phyloP scores from a whole-genome alignment of 2,113 vertebrate genomes.

The Gambusia holbrooki region DNA sequence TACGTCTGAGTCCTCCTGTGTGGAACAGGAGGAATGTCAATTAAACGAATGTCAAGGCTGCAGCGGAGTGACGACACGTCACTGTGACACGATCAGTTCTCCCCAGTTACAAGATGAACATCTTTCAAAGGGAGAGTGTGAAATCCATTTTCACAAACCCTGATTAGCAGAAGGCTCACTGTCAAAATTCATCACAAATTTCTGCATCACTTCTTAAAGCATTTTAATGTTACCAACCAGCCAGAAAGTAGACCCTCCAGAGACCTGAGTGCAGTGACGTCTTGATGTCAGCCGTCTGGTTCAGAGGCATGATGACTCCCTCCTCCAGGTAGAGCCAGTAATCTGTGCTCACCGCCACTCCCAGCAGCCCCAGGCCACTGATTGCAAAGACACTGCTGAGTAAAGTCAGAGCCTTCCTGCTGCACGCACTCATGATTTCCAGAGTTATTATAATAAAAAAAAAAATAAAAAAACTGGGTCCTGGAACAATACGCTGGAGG shows the following conservation, averaged over 20 bases:
- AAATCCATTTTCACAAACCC: neutral
- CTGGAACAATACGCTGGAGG: conserved; percentile 27
- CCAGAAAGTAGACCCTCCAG: conserved; percentile 92
- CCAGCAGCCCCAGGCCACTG: conserved; percentile 88
- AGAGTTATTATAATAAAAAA: conserved; percentile 7
- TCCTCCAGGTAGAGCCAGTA: conserved; percentile 96
- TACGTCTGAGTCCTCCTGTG: too few relatives aligned
- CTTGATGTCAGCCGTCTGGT: conserved; percentile 86
- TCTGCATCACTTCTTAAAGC: neutral
- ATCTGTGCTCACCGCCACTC: conserved; percentile 90
- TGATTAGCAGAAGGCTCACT: neutral
- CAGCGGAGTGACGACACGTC: neutral
- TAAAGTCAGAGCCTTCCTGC: conserved; percentile 90
- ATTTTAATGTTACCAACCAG: conserved; percentile 63
- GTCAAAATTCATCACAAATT: neutral
- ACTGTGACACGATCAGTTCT: neutral
- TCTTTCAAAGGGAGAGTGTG: neutral
- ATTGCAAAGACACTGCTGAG: conserved; percentile 92
- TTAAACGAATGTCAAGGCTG: neutral
- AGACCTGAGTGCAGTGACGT: conserved; percentile 90
- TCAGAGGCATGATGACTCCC: conserved; percentile 86
- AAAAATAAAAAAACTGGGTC: neutral
- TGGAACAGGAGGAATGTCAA: neutral
- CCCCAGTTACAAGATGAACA: neutral
- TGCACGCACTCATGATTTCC: conserved; percentile 83